Conservation (phyloP, 1,140 invertebrate species). For the Calliphora vicina region DNA sequence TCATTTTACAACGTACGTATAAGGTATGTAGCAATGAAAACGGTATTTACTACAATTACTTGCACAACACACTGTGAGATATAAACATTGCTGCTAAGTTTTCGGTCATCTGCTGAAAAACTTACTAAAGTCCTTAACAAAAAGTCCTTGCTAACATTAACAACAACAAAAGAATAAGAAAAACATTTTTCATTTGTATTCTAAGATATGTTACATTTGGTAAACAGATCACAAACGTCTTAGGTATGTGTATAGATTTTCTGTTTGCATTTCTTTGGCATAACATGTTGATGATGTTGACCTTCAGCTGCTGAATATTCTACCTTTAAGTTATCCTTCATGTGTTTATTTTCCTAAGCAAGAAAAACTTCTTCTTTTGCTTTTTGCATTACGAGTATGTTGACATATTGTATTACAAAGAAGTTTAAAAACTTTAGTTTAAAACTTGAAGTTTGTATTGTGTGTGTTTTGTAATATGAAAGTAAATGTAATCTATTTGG, state of each 20-base stretch:
- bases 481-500: conserved; percentile 7
- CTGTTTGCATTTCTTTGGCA: neutral
- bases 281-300: conserved; percentile 60
- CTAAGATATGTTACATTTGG: neutral
- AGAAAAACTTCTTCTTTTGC: neutral
- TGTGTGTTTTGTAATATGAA: neutral
- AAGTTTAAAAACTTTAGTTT: neutral
- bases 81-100: neutral
- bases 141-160: neutral
- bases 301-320: conserved; percentile 45
- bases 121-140: neutral
- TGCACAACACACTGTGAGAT: neutral
- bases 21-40: neutral
- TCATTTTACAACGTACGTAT: conserved; percentile 37
- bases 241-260: neutral
- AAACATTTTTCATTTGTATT: neutral
- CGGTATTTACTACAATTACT: neutral
- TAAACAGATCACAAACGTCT: neutral
- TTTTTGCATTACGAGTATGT: conserved; percentile 37
- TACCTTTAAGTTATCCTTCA: conserved; percentile 25
- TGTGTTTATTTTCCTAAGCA: conserved; percentile 42
- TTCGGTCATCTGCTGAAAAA: neutral
- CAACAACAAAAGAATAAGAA: neutral
- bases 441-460: neutral
- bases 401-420: conserved; percentile 58